Percentiles rank a stretch among this genome's conserved stretches.
phyloP scores from a whole-genome alignment of 2,888 invertebrate genomes.

The Netelia inedita region DNA sequence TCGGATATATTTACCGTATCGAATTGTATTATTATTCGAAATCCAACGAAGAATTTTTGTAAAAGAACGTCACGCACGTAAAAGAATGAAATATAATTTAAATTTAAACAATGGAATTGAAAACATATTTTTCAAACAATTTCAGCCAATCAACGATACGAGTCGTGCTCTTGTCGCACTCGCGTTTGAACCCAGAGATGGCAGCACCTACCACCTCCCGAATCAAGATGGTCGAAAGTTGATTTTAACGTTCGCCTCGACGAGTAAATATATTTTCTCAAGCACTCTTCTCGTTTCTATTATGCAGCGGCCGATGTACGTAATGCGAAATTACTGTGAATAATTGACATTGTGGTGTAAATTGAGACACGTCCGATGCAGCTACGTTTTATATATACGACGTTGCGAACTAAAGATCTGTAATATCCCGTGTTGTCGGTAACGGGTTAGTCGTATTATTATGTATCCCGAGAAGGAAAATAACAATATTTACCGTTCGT shows the following conservation, averaged over 20 bases:
- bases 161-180: no score
- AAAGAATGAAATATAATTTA: conserved; percentile 37
- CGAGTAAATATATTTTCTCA: neutral
- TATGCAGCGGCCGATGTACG: neutral
- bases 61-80: conserved; percentile 27
- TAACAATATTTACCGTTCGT: neutral
- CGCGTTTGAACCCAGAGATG: neutral
- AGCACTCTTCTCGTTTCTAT: neutral
- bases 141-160: neutral
- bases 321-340: neutral
- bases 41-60: conserved; percentile 30
- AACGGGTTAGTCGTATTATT: neutral
- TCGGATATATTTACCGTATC: conserved; percentile 21
- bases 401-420: neutral
- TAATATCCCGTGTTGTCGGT: neutral
- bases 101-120: neutral
- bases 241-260: conserved; percentile 10
- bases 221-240: conserved; percentile 36
- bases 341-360: neutral
- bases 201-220: neutral
- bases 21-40: conserved; percentile 44
- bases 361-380: neutral
- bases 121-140: neutral
- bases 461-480: neutral
- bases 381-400: neutral